These are phyloP conservation scores for Todus mexicanus DNA, from an alignment of 2,797 vertebrate genomes.

Conservation along the genomic window DNA sequence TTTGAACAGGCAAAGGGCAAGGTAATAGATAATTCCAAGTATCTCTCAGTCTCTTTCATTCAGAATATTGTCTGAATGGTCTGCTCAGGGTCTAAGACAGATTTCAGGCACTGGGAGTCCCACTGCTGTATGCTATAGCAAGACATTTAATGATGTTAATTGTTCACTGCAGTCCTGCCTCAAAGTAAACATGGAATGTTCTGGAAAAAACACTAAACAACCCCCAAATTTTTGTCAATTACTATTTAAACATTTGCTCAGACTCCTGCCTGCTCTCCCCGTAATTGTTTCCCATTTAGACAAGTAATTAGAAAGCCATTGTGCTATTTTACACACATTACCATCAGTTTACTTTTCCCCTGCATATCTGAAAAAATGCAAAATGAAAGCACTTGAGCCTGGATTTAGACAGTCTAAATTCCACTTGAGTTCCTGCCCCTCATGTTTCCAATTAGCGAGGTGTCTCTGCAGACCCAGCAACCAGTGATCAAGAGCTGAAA, in stretches of 20 bases:
- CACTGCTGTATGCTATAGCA: not conserved
- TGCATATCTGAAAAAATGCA: not conserved
- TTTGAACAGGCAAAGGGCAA: not conserved
- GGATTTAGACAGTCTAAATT: not conserved
- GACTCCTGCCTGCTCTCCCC: not conserved
- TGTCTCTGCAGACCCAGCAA: not conserved
- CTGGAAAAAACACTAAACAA: not conserved
- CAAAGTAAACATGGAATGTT: not conserved
- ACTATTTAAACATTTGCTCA: constrained; percentile 25
- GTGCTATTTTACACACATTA: not conserved
- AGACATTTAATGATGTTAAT: not conserved
- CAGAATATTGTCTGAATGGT: not conserved
- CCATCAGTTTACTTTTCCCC: not conserved
- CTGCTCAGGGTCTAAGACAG: not conserved
- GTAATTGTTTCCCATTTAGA: constrained; percentile 37
- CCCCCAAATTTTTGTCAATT: not conserved
- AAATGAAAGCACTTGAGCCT: constrained; percentile 8
- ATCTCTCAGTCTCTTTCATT: not conserved
- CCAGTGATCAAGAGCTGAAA: not conserved
- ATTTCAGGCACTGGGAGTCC: not conserved
- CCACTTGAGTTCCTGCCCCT: not conserved
- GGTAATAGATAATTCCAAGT: not conserved
- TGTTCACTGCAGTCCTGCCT: not conserved
- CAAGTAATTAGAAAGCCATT: constrained; percentile 58
- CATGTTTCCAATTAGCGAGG: not conserved